phyloP scores from a whole-genome alignment of 1,140 invertebrate species.

The Cepaea nemoralis region DNA sequence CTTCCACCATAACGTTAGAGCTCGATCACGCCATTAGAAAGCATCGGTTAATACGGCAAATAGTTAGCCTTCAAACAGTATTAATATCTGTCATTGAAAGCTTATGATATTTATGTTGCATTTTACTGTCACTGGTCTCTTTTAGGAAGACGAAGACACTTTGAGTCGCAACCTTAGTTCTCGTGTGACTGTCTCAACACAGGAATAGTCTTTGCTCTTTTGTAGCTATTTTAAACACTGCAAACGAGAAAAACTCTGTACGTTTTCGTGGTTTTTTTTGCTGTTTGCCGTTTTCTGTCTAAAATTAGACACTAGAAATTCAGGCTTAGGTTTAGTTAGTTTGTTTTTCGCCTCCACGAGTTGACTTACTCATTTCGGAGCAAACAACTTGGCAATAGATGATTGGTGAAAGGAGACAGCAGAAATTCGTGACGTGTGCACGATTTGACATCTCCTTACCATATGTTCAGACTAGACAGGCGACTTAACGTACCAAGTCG shows the following conservation, averaged over 20 bases:
- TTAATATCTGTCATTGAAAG: too few relatives aligned
- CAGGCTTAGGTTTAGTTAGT: neutral
- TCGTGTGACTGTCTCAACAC: too few relatives aligned
- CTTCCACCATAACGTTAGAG: too few relatives aligned
- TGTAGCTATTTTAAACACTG: too few relatives aligned
- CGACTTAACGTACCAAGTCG: neutral
- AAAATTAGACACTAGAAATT: slow-evolving; percentile 7
- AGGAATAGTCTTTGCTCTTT: too few relatives aligned
- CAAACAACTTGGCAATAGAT: neutral
- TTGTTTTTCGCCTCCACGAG: neutral
- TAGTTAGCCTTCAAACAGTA: too few relatives aligned
- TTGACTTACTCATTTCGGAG: neutral
- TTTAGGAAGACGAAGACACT: too few relatives aligned
- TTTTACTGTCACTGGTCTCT: too few relatives aligned
- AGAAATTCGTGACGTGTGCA: neutral
- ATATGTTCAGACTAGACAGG: neutral
- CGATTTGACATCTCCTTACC: neutral
- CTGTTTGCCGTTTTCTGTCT: neutral
- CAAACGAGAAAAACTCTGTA: neutral
- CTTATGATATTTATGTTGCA: too few relatives aligned
- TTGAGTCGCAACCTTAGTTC: too few relatives aligned
- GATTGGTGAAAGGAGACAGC: neutral
- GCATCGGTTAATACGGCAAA: too few relatives aligned
- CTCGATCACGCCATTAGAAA: too few relatives aligned
- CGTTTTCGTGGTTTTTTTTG: neutral